Base-by-base conservation (phyloP, 2,888 invertebrate genomes). In the Sesamia inferens region DNA sequence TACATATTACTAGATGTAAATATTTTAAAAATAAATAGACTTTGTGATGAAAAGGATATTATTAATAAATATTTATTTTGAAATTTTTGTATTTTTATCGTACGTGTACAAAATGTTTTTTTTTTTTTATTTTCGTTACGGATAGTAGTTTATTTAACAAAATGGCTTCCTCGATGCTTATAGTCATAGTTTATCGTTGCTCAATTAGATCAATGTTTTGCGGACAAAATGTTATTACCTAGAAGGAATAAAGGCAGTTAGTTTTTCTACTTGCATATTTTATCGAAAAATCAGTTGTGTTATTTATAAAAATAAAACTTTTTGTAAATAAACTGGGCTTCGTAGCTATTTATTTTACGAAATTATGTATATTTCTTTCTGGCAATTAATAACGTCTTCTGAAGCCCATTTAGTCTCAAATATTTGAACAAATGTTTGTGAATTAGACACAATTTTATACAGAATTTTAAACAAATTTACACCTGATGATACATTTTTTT, bases 141-240 rank as follows among this genome's bases (percentile, higher is more conserved):
- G 78, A 78, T 76, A 81, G 81, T 78, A 80, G 78, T 85, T 83
- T 82, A 79, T 79, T 87, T 86, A 76, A 84, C 72, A 79, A 85
- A 68, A 84, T 75, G 81, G 86, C 86, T 93, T 93, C 89, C 90
- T 87, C 83, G 83, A 86, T 85, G 93, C 92, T 93, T 93, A 81
- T 92, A 88, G 85, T 76, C 72, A 86, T 90, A 87, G 89, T 91
- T 93, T 93, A 89, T 93, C 90, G 91, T 92, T 93, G 94, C 94
- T 94, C 93, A 94, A 95, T 90, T 93, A 93, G 94, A 93, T 94
- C 93, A 94, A 94, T 95, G 81, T 92, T 94, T 95, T 95, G 95
- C 95, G 68, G 78, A 74, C 74, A 71, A 84, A 85, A 85, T 84
- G 31, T 31, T 31, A 74, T 84, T 81, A 85, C 70, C 76, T 85